Conservation (phyloP, 2,888 invertebrate genomes). For the Nymphalis urticae region DNA sequence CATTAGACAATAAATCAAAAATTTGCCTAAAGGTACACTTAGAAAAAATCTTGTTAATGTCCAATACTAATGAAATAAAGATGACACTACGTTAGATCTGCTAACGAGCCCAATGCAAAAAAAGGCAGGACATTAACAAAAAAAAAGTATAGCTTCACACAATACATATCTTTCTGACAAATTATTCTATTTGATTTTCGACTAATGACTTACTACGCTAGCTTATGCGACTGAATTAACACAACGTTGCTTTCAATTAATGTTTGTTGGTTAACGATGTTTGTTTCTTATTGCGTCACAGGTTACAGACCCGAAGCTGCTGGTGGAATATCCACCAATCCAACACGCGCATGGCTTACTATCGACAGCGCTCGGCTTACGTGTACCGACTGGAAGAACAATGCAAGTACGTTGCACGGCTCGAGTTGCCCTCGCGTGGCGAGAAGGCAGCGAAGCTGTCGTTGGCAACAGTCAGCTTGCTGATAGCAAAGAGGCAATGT, state of each 20-base stretch:
- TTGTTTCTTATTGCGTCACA: slow-evolving; percentile 36
- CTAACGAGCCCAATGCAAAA: too few species aligned
- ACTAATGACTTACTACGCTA: too few species aligned
- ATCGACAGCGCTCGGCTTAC: slow-evolving; percentile 68
- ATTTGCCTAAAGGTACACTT: too few species aligned
- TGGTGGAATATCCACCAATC: slow-evolving; percentile 70
- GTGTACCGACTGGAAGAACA: slow-evolving; percentile 67
- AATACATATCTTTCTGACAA: too few species aligned
- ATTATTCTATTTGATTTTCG: too few species aligned
- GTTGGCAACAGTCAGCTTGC: slow-evolving; percentile 72
- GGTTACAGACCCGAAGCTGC: slow-evolving; percentile 66
- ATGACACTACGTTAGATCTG: too few species aligned
- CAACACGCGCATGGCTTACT: slow-evolving; percentile 71
- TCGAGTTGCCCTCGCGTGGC: slow-evolving; percentile 72
- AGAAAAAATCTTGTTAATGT: too few species aligned
- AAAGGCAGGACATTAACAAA: too few species aligned
- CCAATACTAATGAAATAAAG: too few species aligned
- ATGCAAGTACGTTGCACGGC: slow-evolving; percentile 76
- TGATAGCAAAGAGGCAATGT: slow-evolving; percentile 76
- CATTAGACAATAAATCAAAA: too few species aligned
- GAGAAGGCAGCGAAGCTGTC: slow-evolving; percentile 76
- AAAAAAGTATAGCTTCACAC: too few species aligned
- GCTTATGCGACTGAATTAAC: too few species aligned
- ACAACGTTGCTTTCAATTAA: background rate
- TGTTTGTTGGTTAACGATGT: background rate